Evolutionary conservation across 2,113 vertebrate genomes (phyloP), one percentile per base, ranked within the genome.

Genomic region (Misgurnus mizolepis): DNA sequence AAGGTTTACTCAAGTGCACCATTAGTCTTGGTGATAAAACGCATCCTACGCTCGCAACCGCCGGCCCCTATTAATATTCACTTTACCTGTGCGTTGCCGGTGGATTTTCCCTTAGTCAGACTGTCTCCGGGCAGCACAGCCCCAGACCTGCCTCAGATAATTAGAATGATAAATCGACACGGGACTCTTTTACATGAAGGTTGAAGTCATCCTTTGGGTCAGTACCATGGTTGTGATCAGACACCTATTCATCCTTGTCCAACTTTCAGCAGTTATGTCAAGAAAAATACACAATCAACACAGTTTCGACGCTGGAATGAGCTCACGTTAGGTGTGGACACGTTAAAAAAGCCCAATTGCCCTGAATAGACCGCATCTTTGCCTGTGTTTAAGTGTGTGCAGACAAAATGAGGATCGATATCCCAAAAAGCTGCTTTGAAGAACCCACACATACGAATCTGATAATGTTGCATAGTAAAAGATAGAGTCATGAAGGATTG

Each of bases 11-110:
- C 65, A 65, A 88, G 82, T 61, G 84, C 70, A 85, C 84, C 85
- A 90, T 91, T 91, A 90, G 88, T 90, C 87, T 82, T 80, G 82
- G 87, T 90, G 88, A 92, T 90, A 90, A 91, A 90, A 91, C n/a
- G 78, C 84, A 79, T 85, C 86, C 86, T 47, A 40, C n/a, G 76
- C 81, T 83, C 55, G 81, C 50, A 66, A 73, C 80, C 22, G 17
- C 45, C 72, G 40, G 67, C 78, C 55, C 85, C 87, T 85, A 89
- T 92, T 92, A 89, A 91, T 90, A 91, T 90, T 89, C 89, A 86
- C 86, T 41, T 41, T 55, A 10, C 40, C 71, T 73, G 65, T 60
- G 55, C 82, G 60, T 69, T 76, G 81, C 83, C 78, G 47, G 74
- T 85, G 85, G 81, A 73, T 87, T 90, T 88, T 87, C 81, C 89